Base-by-base conservation (phyloP, 2,888 invertebrate genomes). In the Eupithecia centaureata region DNA sequence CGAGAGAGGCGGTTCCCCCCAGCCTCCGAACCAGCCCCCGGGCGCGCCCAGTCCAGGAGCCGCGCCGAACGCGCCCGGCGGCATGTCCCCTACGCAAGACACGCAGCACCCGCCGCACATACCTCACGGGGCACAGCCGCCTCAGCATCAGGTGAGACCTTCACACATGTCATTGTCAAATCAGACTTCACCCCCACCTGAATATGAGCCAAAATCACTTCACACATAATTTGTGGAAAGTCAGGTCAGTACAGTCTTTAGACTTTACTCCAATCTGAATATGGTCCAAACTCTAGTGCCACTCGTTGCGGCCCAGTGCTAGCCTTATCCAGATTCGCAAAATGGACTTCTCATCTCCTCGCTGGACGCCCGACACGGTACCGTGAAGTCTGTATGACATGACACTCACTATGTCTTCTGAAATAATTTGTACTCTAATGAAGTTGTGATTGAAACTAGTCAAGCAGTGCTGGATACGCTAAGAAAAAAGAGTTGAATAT, bases 41-140 rank as follows among this genome's bases (percentile, higher is more conserved):
- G 92, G 93, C 67, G 93, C 93, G 70, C 91, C 91, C 13, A 93
- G 94, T 70, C 93, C 93, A 25, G 93, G 94, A 54, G 85, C 91
- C 54, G 87, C 83, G 42, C 88, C 86, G 71, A 87, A 83, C 76
- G 87, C 89, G 59, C 87, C 92, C 68, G 93, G 93, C 33, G 89
- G 89, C 54, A 85, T 92, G 77, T 92, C 93, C 61, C 93, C 94
- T 42, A 91, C 86, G 32, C 93, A 92, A 74, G 93, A 93, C 79
- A 77, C 92, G 47, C 93, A 93, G 80, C 93, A 92, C 73, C 88
- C 91, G 79, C 90, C 90, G 38, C 92, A 92, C 79, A 82, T 91
- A 84, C 89, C 89, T 68, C 91, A 90, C 72, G 87, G 86, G 63
- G 81, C 88, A 35, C 93, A 87, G 75, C 92, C 86, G 61, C 87